A percentile compares a stretch with the other conserved stretches of the same genome.
Evolutionary conservation across 2,113 vertebrate species (phyloP).

Genomic region (Lethenteron reissneri): DNA sequence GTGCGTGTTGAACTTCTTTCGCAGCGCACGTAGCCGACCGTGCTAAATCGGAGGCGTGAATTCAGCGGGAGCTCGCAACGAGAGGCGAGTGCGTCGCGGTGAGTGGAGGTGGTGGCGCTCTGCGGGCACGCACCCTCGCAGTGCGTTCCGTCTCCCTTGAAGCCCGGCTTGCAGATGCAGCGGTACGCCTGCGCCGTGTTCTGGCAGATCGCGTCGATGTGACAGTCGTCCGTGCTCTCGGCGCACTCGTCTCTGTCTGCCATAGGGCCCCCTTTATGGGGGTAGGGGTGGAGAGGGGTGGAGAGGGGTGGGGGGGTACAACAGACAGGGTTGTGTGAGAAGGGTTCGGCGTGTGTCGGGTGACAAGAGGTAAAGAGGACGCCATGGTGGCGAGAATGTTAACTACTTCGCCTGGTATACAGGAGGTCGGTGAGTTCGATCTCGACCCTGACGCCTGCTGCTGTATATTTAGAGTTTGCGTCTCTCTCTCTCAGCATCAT

Average conservation of each 20-base stretch:
- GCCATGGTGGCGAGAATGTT: not conserved
- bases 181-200: conserved; percentile 80
- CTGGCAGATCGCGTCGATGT: conserved; percentile 90
- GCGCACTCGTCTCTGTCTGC: conserved; percentile 72
- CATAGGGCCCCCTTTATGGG: too few species aligned
- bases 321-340: not conserved
- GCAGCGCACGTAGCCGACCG: too few species aligned
- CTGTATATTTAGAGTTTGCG: too few species aligned
- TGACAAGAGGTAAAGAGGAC: not conserved
- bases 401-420: not conserved
- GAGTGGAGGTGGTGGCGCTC: conserved; percentile 10
- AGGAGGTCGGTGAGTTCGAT: not conserved
- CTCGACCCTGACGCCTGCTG: not conserved
- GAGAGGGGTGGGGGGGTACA: too few species aligned
- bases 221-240: conserved; percentile 65
- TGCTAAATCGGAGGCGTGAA: too few species aligned
- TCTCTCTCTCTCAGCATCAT: too few species aligned
- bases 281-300: too few species aligned
- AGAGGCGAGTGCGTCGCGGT: not conserved
- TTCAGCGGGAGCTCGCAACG: not conserved
- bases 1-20: too few species aligned
- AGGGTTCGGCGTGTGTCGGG: not conserved
- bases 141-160: conserved; percentile 71
- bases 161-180: conserved; percentile 88
- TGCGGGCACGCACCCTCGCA: conserved; percentile 48